Base-by-base conservation (phyloP, 1,140 invertebrate genomes). In the Meloidogyne hapla region DNA sequence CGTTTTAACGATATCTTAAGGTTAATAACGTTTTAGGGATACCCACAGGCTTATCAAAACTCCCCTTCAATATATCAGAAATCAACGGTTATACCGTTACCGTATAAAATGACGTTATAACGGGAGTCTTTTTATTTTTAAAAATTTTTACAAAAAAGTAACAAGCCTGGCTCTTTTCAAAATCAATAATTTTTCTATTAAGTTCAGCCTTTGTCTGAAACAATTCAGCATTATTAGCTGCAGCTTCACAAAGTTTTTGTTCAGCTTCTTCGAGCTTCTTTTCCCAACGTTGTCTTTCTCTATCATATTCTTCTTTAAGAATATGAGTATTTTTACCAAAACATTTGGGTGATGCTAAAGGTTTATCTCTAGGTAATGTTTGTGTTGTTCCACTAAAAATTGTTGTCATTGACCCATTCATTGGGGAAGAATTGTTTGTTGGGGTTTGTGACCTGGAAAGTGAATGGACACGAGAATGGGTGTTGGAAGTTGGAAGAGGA, bases 101-200 rank as follows among this genome's bases (percentile, higher is more conserved):
- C n/a, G n/a, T n/a, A 33, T 33, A 33, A 33, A 33, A 33, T 33
- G 9, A 33, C n/a, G 33, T 4, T 33, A 33, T 33, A 33, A 33
- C 33, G 33, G 33, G 33, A n/a, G n/a, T n/a, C 33, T 6, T 6
- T 33, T 33, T 33, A 33, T 33, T 33, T 33, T 6, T 6, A 33
- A 6, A 48, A 48, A 48, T 48, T 48, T 18, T 48, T n/a, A n/a
- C n/a, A 48, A 48, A 18, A 2, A 48, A 18, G 2, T 8, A 3
- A n/a, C 18, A n/a, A n/a, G n/a, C 48, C 69, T 85, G 84, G 66
- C 83, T 87, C 65, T 83, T 84, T 62, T 86, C 84, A 56, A 85
- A 78, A 62, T 85, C 84, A 62, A 85, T 83, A 25, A 85, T 85
- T 65, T 85, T 85, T 72, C 86, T 80, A 56, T 85, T 85, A 84